phyloP scores from a whole-genome alignment of 2,888 invertebrate genomes.

The Steinernema carpocapsae region DNA sequence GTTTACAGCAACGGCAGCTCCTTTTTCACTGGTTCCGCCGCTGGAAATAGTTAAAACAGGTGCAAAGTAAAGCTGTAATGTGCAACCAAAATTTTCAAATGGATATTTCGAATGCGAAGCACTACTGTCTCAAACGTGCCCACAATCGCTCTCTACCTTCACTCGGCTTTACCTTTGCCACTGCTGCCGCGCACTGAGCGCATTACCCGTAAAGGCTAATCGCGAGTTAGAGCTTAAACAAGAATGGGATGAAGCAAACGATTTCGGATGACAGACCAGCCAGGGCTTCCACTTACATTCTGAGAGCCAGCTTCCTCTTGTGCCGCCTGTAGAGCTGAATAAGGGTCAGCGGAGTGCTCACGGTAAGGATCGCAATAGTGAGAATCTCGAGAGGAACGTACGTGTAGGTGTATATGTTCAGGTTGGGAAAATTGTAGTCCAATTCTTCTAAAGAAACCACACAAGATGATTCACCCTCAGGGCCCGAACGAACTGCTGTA shows the following conservation, averaged over 20 bases:
- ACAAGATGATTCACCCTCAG: conserved; percentile 35
- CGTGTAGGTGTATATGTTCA: conserved; percentile 61
- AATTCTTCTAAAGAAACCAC: conserved; percentile 33
- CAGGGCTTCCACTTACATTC: conserved; percentile 55
- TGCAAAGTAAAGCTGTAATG: background rate
- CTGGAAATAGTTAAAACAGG: too few species aligned
- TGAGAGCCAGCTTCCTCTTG: conserved; percentile 64
- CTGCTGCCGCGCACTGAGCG: conserved; percentile 13
- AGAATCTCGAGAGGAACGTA: conserved; percentile 66
- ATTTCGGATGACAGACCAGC: background rate
- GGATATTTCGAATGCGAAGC: too few species aligned
- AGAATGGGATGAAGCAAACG: background rate
- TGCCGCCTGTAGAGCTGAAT: conserved; percentile 65
- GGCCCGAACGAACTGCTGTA: conserved; percentile 43
- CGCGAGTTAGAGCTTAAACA: conserved; percentile 25
- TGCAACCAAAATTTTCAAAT: background rate
- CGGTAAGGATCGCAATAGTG: conserved; percentile 61
- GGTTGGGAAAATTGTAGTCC: conserved; percentile 30
- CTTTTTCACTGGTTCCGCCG: too few species aligned
- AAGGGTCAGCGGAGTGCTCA: conserved; percentile 67
- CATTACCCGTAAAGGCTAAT: background rate
- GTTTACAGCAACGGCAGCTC: too few species aligned
- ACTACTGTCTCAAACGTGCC: too few species aligned
- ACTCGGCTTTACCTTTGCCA: conserved; percentile 23
- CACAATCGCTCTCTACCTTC: too few species aligned